These are phyloP conservation scores for Leptothorax acervorum DNA, from an alignment of 2,888 invertebrate species.

Conservation along the genomic window DNA sequence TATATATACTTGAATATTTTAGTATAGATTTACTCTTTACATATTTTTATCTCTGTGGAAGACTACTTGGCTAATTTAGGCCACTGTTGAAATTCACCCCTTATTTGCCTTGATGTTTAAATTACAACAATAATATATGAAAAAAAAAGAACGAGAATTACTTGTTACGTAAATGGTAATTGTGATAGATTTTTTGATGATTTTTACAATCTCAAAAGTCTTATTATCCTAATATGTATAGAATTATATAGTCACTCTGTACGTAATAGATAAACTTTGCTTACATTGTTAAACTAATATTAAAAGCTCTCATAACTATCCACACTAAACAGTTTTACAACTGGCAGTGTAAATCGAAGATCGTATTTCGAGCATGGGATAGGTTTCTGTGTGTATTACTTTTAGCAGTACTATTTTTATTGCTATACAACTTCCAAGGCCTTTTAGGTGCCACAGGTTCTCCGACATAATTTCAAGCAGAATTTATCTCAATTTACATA, in stretches of 20 bases:
- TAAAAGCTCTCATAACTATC: constrained; percentile 68
- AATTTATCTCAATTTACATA: constrained; percentile 26
- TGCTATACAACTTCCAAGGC: constrained; percentile 74
- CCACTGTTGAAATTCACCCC: constrained; percentile 86
- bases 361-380: constrained; percentile 60
- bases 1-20: constrained; percentile 86
- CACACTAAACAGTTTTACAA: constrained; percentile 60
- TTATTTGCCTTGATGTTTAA: constrained; percentile 86
- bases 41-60: constrained; percentile 86
- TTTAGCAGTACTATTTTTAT: constrained; percentile 70
- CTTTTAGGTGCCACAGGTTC: constrained; percentile 70
- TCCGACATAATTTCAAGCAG: constrained; percentile 58
- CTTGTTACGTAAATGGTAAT: constrained; percentile 86
- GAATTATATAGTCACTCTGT: constrained; percentile 85
- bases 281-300: constrained; percentile 76
- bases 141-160: constrained; percentile 79
- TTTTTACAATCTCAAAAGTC: constrained; percentile 89
- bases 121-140: constrained; percentile 84
- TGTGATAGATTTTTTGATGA: constrained; percentile 90
- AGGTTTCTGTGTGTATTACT: constrained; percentile 68
- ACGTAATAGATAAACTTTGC: constrained; percentile 82
- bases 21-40: constrained; percentile 86
- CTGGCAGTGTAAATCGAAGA: constrained; percentile 53
- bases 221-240: constrained; percentile 86
- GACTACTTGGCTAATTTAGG: constrained; percentile 85